Evolutionary conservation across 2,888 invertebrate genomes (phyloP), one percentile per base, ranked within the genome.

Genomic region (Ochlodes sylvanus): DNA sequence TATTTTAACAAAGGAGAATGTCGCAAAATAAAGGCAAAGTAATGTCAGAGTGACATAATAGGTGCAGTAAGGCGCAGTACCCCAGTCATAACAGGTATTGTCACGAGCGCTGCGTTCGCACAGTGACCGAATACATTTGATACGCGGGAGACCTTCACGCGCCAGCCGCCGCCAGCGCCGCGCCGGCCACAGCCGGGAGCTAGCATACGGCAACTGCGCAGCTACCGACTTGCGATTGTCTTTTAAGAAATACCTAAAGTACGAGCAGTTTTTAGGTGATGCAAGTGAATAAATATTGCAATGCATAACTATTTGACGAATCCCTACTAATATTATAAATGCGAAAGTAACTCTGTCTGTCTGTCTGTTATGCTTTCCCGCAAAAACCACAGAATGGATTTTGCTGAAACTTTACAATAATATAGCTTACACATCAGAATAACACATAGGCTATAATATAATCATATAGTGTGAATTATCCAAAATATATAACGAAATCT

Each of bases 71-170:
- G 57, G 12, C 66, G 58, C 66, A 66, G 57, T 57, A 65, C 57
- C 17, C 42, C 63, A 56, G 44, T 27, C 64, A 47, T 47, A 64
- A 64, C 66, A 55, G 66, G 66, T 61, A 67, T 61, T 32, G 66
- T 67, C 66, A 67, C 66, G 66, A 55, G 66, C 42, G 60, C 60
- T 61, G 66, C 41, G 60, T 15, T 19, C 32, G 66, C 34, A 67
- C 66, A 67, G 44, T 67, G 60, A 54, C 55, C 44, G 58, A 65
- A 50, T 57, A 57, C 65, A 66, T 44, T 60, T 65, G 65, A 66
- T 60, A 66, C 60, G 55, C 47, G 55, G 66, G 58, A 52, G 65
- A 34, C 66, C 66, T 66, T 66, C 66, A 66, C 66, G 66, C 52
- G 17, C 27, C 15, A 7, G 27, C 54, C 38, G 54, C 12, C 50